Percentiles rank a stretch among this genome's conserved stretches.
phyloP scores from a whole-genome alignment of 1,140 invertebrate species.

The Papilio machaon region DNA sequence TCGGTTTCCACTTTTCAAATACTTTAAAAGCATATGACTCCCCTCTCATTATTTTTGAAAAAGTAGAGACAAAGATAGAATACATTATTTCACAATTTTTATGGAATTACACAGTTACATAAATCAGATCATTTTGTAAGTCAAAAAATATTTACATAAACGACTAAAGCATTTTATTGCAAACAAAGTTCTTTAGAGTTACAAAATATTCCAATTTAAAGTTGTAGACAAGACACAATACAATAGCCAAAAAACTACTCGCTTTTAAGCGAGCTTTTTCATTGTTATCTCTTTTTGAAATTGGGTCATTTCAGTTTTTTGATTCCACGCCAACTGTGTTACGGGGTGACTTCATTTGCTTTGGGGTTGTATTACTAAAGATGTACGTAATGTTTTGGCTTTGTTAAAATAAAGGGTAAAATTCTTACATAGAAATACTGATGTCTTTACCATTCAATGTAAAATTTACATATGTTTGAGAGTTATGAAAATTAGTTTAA shows the following conservation, averaged over 20 bases:
- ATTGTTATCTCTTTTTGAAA: neutral
- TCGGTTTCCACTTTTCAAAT: neutral
- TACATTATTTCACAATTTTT: neutral
- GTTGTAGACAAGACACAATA: neutral
- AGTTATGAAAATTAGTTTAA: neutral
- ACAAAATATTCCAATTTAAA: neutral
- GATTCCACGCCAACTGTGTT: slow-evolving; percentile 15
- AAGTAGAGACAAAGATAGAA: neutral
- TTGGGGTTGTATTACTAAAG: neutral
- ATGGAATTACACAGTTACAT: no score
- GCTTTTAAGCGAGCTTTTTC: neutral
- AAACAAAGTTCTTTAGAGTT: neutral
- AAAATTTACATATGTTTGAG: neutral
- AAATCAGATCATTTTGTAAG: neutral
- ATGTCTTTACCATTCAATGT: neutral
- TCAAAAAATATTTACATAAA: neutral
- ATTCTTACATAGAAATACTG: neutral
- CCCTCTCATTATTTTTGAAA: no score
- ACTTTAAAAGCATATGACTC: no score
- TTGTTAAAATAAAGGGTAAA: neutral
- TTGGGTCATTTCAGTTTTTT: slow-evolving; percentile 18
- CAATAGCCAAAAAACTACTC: neutral
- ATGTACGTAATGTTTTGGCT: neutral
- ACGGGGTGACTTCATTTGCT: neutral
- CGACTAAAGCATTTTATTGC: neutral